Conservation (phyloP, 2,797 vertebrate genomes). For the Tinamus major region DNA sequence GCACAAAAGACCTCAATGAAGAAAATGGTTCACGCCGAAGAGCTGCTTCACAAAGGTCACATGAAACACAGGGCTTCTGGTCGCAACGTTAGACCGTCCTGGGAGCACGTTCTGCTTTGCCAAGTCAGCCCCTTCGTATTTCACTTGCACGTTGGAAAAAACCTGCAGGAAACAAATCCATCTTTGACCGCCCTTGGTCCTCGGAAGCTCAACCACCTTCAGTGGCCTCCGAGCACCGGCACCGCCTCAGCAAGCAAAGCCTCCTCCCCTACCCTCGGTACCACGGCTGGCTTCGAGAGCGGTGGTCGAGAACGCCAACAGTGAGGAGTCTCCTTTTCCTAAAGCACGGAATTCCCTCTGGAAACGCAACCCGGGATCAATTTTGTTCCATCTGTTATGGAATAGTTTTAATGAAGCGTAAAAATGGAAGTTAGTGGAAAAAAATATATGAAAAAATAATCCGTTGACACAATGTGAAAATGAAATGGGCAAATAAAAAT, state of each 20-base stretch:
- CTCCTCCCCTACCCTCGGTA: background rate
- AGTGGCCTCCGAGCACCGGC: background rate
- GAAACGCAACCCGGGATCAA: conserved; percentile 46
- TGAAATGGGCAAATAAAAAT: background rate
- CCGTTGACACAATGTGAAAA: conserved; percentile 36
- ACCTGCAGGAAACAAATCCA: conserved; percentile 11
- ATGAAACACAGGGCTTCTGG: background rate
- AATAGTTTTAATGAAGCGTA: conserved; percentile 41
- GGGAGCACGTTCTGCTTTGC: background rate
- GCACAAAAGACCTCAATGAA: conserved; percentile 5
- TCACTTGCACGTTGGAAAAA: background rate
- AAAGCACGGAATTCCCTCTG: conserved; percentile 25
- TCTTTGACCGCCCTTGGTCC: background rate
- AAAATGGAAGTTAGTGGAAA: conserved; percentile 47
- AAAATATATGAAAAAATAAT: conserved; percentile 29
- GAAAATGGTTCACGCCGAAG: background rate
- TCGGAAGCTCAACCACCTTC: background rate
- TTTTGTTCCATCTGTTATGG: background rate
- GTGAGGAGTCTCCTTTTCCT: conserved; percentile 8
- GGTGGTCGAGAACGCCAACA: conserved; percentile 12
- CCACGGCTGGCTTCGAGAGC: background rate
- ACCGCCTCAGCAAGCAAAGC: background rate
- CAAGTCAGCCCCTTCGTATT: background rate
- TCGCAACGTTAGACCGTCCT: background rate
- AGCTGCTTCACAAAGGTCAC: conserved; percentile 37